Evolutionary conservation across 64 coral and sea anemone genomes (phyloP), one percentile per base, ranked within the genome.

Genomic region (Montipora efflorescens): DNA sequence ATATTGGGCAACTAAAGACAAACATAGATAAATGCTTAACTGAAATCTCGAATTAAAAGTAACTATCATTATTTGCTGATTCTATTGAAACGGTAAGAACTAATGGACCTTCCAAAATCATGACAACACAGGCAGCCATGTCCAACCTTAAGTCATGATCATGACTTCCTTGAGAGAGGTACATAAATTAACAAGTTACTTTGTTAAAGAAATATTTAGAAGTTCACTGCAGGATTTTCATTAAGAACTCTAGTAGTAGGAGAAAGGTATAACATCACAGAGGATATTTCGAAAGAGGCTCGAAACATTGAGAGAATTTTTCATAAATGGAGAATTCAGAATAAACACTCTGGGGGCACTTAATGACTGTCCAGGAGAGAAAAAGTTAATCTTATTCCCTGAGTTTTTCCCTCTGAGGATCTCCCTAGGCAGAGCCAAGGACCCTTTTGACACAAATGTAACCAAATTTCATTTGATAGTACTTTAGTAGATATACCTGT

Each of bases 61-160:
- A 71, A 71, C 21, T 71, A n/a, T 71, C 68, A 71, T 71, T 71
- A 71, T 18, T 71, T 71, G 13, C 68, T 71, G 68, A 18, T 71
- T 71, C 8, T 71, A 71, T 71, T 71, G 5, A 71, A 66, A 71
- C 68, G 0, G 18, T 71, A 71, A 71, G 68, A 71, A 71, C 21
- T 71, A 71, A 71, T 71, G 68, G 68, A 71, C 68, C 68, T 71
- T 71, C 68, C 18, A 1, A 71, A n/a, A 71, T 71, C 68, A 71
- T 71, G 68, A 71, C 68, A 71, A 71, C 18, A 71, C 68, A 71
- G 66, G 36, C 70, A 88, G 69, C 55, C 45, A 75, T 57, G 71
- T 75, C 51, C 87, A 88, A 47, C 87, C 87, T 55, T 88, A 75
- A 57, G 53, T 57, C 53, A 57, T 5, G 53, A 57, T 57, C 6